A percentile compares a stretch with the other conserved stretches of the same genome.
phyloP scores from a whole-genome alignment of 2,888 invertebrate species.

The Seladonia tumulorum region DNA sequence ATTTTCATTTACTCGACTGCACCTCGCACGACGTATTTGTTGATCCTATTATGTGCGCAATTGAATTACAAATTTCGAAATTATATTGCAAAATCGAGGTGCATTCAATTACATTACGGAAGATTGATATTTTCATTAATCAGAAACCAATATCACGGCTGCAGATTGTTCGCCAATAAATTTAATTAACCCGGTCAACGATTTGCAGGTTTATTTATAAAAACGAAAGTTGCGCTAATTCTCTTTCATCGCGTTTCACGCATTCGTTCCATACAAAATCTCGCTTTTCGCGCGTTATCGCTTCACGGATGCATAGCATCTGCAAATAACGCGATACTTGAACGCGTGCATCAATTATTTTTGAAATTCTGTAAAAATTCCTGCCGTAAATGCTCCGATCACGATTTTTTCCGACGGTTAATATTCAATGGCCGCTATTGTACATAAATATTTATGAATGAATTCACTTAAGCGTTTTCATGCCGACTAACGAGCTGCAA shows the following conservation, averaged over 20 bases:
- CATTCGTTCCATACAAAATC: neutral
- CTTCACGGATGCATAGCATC: neutral
- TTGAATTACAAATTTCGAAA: neutral
- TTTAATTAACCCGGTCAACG: neutral
- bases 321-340: neutral
- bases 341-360: neutral
- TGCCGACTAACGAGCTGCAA: neutral
- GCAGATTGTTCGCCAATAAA: neutral
- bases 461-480: constrained; percentile 2
- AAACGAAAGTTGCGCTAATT: neutral
- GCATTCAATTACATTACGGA: neutral
- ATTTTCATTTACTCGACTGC: neutral
- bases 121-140: neutral
- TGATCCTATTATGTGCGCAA: too few species aligned
- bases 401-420: neutral
- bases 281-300: neutral
- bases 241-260: neutral
- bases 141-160: neutral
- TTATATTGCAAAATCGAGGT: neutral
- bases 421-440: neutral
- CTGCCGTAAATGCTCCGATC: neutral
- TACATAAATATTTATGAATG: constrained; percentile 3
- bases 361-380: neutral
- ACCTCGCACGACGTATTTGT: too few species aligned
- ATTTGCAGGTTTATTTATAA: neutral